These are phyloP conservation scores for Apamea sordens DNA, from an alignment of 2,888 invertebrate species.

Conservation along the genomic window DNA sequence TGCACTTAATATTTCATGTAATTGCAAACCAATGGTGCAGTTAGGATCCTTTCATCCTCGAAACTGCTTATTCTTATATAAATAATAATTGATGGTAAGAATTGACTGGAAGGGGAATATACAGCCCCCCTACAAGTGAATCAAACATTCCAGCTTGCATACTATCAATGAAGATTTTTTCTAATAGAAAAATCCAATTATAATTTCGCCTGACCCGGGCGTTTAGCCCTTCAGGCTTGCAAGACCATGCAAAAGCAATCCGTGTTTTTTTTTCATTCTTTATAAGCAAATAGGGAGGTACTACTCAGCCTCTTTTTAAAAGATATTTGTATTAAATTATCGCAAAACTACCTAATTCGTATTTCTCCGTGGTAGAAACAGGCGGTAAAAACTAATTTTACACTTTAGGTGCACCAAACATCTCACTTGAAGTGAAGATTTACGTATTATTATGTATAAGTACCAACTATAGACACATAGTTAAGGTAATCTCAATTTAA, in stretches of 20 bases:
- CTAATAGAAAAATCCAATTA: conserved; percentile 65
- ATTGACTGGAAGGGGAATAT: not conserved
- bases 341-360: conserved; percentile 38
- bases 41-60: not conserved
- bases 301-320: conserved; percentile 41
- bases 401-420: conserved; percentile 75
- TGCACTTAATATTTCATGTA: not conserved
- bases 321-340: conserved; percentile 39
- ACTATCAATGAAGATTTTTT: conserved; percentile 61
- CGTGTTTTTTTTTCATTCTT: not conserved
- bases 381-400: conserved; percentile 61
- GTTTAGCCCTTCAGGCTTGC: conserved; percentile 29
- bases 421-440: conserved; percentile 72
- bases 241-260: conserved; percentile 19
- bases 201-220: conserved; percentile 45
- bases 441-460: conserved; percentile 64
- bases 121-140: not conserved
- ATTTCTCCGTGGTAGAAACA: conserved; percentile 55
- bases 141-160: conserved; percentile 21
- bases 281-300: not conserved
- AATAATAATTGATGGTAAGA: not conserved
- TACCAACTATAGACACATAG: conserved; percentile 67
- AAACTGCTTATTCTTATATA: not conserved
- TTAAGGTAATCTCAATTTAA: conserved; percentile 73
- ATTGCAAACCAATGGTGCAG: not conserved